Conservation (phyloP, 92 coral and sea anemone genomes). For the Scolanthus callimorphus region DNA sequence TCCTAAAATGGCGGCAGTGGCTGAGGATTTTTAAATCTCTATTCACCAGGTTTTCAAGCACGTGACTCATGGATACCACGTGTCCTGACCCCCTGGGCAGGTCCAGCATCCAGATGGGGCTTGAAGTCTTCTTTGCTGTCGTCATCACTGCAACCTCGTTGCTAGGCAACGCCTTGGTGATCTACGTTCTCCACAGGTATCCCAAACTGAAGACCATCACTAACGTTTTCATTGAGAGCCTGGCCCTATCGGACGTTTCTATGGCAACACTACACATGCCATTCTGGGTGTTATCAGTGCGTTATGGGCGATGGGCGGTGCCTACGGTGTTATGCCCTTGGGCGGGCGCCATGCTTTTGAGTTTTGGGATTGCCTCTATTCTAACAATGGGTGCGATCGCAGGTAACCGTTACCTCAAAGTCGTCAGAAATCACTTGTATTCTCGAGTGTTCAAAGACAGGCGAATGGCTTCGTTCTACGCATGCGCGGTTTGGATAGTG, state of each 20-base stretch:
- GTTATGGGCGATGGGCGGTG: slow-evolving; percentile 39
- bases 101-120: slow-evolving; percentile 9
- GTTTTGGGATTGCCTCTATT: slow-evolving; percentile 43
- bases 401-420: slow-evolving; percentile 47
- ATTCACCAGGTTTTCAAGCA: no score
- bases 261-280: slow-evolving; percentile 59
- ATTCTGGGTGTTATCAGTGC: slow-evolving; percentile 41
- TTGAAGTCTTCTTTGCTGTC: slow-evolving; percentile 35
- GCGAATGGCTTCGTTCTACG: slow-evolving; percentile 18
- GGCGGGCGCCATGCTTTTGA: slow-evolving; percentile 21
- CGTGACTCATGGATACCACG: no score
- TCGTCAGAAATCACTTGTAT: slow-evolving; percentile 37
- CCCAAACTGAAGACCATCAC: slow-evolving; percentile 38
- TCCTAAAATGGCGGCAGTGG: no score
- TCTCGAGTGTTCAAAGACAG: slow-evolving; percentile 32
- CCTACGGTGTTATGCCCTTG: slow-evolving; percentile 24
- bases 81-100: slow-evolving; percentile 48
- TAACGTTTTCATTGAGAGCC: slow-evolving; percentile 49
- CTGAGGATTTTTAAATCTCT: no score
- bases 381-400: slow-evolving; percentile 52
- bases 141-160: slow-evolving; percentile 25
- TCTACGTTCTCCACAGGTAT: slow-evolving; percentile 51
- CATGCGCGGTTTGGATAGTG: slow-evolving; percentile 27
- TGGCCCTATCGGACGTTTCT: slow-evolving; percentile 49
- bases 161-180: slow-evolving; percentile 36